Evolutionary conservation across 2,113 vertebrate genomes (phyloP), one percentile per base, ranked within the genome.

Genomic region (Gymnobelideus leadbeateri): DNA sequence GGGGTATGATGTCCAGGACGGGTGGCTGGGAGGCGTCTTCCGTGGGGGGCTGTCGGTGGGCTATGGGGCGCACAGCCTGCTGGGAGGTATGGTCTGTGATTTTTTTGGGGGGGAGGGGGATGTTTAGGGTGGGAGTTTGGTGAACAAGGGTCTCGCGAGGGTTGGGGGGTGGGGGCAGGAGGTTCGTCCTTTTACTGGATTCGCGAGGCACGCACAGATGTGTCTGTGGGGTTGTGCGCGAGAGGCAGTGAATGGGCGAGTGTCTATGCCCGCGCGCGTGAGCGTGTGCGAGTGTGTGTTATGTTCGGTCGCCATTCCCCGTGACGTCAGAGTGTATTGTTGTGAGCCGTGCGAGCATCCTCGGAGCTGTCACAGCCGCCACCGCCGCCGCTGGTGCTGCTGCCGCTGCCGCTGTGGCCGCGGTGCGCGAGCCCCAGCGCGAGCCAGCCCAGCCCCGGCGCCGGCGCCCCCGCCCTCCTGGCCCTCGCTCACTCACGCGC

Each of bases 261-360:
- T 23, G n/a, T 43, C 8, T 84, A 21, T 43, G 93, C 68, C 92
- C 96, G 97, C 96, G 50, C 91, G 93, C 92, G 95, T 93, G 92
- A 93, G 95, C 16, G 94, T 97, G 95, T 94, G 93, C 50, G 93
- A 53, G 91, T 89, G 92, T 94, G 77, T 97, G 95, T 95, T 96
- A 90, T 50, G 96, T 93, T 95, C 95, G 93, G 98, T 97, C 98
- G 98, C 98, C 98, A 97, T 98, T 98, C 96, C 94, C 94, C 51
- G n/a, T 55, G 97, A 98, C 98, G 98, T 98, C 98, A 98, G 93
- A 96, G 97, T 97, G 98, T 97, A 98, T 98, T 98, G 98, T 98
- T 98, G 98, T 98, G 97, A 97, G 97, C 97, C 94, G 92, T 89
- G 92, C 96, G 96, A 96, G 98, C 93, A 96, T 95, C 98, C 96